phyloP scores from a whole-genome alignment of 2,888 invertebrate species.

The Callosobruchus maculatus region DNA sequence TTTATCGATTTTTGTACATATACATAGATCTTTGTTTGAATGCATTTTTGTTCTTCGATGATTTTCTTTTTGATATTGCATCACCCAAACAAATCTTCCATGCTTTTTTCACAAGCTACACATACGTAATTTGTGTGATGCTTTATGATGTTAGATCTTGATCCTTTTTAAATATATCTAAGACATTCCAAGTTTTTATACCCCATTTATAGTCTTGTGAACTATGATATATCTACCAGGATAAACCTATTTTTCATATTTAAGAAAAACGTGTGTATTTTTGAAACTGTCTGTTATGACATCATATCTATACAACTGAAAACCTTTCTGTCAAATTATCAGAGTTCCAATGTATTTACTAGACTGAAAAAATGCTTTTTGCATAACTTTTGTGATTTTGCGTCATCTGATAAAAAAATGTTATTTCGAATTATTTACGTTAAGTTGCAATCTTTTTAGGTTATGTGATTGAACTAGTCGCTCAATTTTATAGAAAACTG shows the following conservation, averaged over 20 bases:
- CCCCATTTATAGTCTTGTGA: neutral
- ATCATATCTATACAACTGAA: neutral
- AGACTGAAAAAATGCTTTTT: conserved; percentile 17
- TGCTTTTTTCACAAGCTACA: neutral
- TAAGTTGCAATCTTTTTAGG: conserved; percentile 37
- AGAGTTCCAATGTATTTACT: conserved; percentile 11
- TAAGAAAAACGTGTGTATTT: neutral
- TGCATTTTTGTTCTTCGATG: neutral
- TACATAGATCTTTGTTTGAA: neutral
- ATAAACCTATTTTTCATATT: neutral
- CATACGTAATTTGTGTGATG: neutral
- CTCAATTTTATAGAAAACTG: conserved; percentile 36
- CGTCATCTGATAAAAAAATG: conserved; percentile 1
- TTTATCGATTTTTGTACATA: conserved; percentile 3
- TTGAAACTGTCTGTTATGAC: neutral
- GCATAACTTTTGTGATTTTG: neutral
- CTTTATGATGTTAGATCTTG: neutral
- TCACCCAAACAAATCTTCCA: neutral
- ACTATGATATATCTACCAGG: neutral
- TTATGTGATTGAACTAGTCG: conserved; percentile 49
- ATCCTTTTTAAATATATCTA: neutral
- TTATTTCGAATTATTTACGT: conserved; percentile 11
- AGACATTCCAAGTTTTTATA: conserved; percentile 3
- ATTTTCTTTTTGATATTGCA: neutral
- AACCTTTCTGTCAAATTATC: neutral